Conservation (phyloP, 2,113 vertebrate species). For the Morone chrysops region DNA sequence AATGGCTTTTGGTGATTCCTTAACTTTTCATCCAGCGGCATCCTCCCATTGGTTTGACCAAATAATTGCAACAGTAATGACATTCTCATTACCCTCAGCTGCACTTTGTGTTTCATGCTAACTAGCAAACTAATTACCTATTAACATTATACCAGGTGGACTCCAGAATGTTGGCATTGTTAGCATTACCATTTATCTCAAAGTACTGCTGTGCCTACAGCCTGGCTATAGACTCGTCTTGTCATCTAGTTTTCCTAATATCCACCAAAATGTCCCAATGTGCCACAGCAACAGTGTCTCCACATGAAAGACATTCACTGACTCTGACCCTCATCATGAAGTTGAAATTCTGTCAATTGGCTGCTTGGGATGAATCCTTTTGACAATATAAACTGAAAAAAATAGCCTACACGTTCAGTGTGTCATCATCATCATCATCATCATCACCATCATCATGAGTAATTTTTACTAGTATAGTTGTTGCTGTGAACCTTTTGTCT, state of each 20-base stretch:
- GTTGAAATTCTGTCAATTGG: slow-evolving; percentile 7
- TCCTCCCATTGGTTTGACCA: neutral
- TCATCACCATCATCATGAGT: no score
- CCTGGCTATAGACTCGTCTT: neutral
- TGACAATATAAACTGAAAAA: neutral
- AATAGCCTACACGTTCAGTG: no score
- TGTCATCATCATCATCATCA: no score
- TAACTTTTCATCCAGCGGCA: neutral
- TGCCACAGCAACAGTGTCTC: neutral
- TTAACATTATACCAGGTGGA: neutral
- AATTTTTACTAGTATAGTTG: no score
- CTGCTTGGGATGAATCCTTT: neutral
- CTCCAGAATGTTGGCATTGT: neutral
- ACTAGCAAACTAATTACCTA: neutral
- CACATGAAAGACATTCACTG: neutral
- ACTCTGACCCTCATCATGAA: neutral
- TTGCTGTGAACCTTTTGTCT: no score
- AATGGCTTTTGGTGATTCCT: no score
- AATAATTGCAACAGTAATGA: neutral
- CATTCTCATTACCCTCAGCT: neutral
- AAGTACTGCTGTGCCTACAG: neutral
- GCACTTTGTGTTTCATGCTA: neutral
- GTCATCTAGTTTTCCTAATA: neutral
- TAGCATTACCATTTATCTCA: neutral
- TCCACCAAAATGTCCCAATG: neutral